Evolutionary conservation across 2,888 invertebrate genomes (phyloP), one percentile per base, ranked within the genome.

Genomic region (Rugalucina vietnamica): DNA sequence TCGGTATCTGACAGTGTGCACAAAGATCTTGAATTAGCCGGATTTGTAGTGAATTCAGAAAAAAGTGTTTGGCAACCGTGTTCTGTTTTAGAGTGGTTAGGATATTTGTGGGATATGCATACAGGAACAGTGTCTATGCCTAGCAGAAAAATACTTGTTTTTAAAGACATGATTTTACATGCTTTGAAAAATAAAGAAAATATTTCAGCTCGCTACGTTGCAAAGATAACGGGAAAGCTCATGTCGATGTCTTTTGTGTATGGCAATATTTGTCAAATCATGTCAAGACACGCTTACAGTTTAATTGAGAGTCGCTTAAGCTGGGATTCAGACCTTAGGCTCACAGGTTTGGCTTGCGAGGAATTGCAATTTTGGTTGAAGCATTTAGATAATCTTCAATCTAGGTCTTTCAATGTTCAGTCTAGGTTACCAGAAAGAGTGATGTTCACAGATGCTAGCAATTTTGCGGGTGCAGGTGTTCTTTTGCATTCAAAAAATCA

Each of bases 401-500:
- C 57, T 36, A n/a, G n/a, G n/a, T n/a, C n/a, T n/a, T n/a, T n/a
- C n/a, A n/a, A n/a, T n/a, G n/a, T n/a, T n/a, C n/a, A n/a, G 5
- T 57, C 18, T 65, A 39, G 18, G 29, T 37, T 4, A 34, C 74
- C 77, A 5, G 69, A 81, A 1, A 27, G 74, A 12, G 69, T 81
- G 5, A 65, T 77, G 1, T 81, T 50, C 29, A 73, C 74, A 32
- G 81, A 77, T 21, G 81, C 65, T 8, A 81, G 77, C 32, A 73
- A 72, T 71, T 73, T 65, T 27, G 77, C 76, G n/a, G 73, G 50
- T n/a, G 73, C 77, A 10, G 81, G 74, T 18, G 60, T 81, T 12
- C n/a, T 73, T 27, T 1, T 73, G 29, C 54, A 54, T 34, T 21
- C 54, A 8, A 8, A 21, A 54, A 21, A 54, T 54, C 54, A 18